Conservation (phyloP, 1,140 invertebrate species). For the Penaeus vannamei region DNA sequence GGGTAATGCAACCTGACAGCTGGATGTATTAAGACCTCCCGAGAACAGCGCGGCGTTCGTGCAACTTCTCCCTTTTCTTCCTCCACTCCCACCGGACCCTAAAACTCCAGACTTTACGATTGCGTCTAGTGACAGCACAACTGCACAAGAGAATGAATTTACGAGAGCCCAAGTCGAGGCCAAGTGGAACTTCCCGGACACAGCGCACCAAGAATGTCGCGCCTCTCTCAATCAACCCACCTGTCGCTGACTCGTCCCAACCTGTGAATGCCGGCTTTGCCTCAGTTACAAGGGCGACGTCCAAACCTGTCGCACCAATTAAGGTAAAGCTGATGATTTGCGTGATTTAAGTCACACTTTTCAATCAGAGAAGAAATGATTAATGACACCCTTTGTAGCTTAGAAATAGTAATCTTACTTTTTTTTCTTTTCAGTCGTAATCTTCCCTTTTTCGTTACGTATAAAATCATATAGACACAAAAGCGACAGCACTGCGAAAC, state of each 20-base stretch:
- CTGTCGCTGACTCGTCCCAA: slow-evolving; percentile 59
- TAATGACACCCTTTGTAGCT: no score
- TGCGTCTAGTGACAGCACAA: slow-evolving; percentile 60
- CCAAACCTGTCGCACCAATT: slow-evolving; percentile 3
- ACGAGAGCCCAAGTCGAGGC: slow-evolving; percentile 56
- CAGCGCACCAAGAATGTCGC: slow-evolving; percentile 55
- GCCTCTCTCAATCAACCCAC: slow-evolving; percentile 63
- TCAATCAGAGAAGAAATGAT: no score
- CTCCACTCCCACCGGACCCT: not conserved
- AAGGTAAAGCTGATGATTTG: not conserved
- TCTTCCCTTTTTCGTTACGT: no score
- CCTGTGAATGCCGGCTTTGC: slow-evolving; percentile 23
- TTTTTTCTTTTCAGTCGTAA: no score
- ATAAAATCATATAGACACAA: no score
- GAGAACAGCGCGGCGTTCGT: not conserved
- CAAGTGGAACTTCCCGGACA: slow-evolving; percentile 45
- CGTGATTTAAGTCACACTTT: slow-evolving; percentile 18
- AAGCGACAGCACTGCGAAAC: no score
- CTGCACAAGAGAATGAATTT: slow-evolving; percentile 59
- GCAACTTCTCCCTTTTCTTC: slow-evolving; percentile 36
- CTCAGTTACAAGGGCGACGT: slow-evolving; percentile 6
- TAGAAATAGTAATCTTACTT: no score
- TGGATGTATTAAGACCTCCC: not conserved
- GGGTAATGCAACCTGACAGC: no score
- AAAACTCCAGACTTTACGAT: slow-evolving; percentile 59